A percentile compares a stretch with the other conserved stretches of the same genome.
Evolutionary conservation across 2,888 invertebrate species (phyloP).

Genomic region (Dichetophora obliterata): DNA sequence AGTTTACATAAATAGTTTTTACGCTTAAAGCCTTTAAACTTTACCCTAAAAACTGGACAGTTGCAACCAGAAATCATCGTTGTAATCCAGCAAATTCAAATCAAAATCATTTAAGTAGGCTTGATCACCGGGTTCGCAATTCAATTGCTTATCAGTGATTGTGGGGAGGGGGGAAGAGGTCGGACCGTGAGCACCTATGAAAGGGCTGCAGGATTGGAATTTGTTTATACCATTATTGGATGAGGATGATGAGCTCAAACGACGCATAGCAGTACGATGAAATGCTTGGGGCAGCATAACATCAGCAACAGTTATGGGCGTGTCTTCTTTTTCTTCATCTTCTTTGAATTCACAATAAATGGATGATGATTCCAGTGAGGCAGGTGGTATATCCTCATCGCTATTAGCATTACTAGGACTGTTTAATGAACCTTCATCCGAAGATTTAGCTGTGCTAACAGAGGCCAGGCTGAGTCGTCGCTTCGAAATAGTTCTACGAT

Average conservation of each 20-base stretch:
- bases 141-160: background rate
- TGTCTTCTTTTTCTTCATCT: background rate
- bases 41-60: conserved; percentile 27
- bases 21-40: conserved; percentile 7
- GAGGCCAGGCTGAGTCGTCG: conserved; percentile 25
- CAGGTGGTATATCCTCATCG: conserved; percentile 25
- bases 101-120: conserved; percentile 45
- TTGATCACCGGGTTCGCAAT: conserved; percentile 37
- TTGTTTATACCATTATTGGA: background rate
- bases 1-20: background rate
- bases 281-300: conserved; percentile 20
- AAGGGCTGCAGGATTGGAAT: background rate
- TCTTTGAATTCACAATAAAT: background rate
- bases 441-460: conserved; percentile 23
- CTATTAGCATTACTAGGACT: conserved; percentile 16
- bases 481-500: conserved; percentile 8
- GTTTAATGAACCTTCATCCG: conserved; percentile 20
- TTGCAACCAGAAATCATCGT: conserved; percentile 20
- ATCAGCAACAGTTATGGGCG: conserved; percentile 14
- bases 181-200: background rate
- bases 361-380: background rate
- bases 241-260: background rate
- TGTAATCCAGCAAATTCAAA: conserved; percentile 40
- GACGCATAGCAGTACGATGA: background rate
- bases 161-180: background rate